Evolutionary conservation across 2,113 vertebrate genomes (phyloP), one percentile per base, ranked within the genome.

Genomic region (Clarias batrachus): DNA sequence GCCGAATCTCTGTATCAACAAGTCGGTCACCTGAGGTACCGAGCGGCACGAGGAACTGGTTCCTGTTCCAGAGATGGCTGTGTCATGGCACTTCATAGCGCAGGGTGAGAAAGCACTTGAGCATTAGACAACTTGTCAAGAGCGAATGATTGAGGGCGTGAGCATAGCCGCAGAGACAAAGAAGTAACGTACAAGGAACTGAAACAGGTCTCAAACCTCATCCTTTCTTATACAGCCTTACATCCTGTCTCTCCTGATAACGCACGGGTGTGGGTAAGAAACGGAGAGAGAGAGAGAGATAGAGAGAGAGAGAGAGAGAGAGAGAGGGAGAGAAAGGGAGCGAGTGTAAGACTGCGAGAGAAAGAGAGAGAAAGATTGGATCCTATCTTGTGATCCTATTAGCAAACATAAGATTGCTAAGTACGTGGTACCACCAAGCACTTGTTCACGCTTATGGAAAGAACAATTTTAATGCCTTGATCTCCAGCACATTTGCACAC

Each of bases 351-450:
- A 48, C 48, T 48, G 48, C 48, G 25, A 78, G 82, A 21, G 33
- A 84, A 48, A 74, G 33, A 60, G 54, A 70, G n/a, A 37, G 14
- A 86, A 57, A 83, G 41, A 56, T 83, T 86, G 56, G 79, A 86
- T 87, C 57, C 33, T 82, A 86, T 86, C 54, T 88, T 80, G 73
- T 88, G 87, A 86, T 86, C 87, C 81, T 86, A 65, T 88, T 84
- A 74, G 81, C 84, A 86, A 86, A 83, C 88, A 87, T 25, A 63
- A 48, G 66, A 83, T 80, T 84, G 59, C 70, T 83, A 77, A 66
- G 80, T 57, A 82, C 9, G 19, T 70, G 68, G 76, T 62, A 68
- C 77, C 77, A 68, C 76, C 77, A 84, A 60, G 85, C 33, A 81
- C 82, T 81, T 27, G 74, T 73, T 57, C 25, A 33, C 65, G 59